phyloP scores from a whole-genome alignment of 2,888 invertebrate species.

The Helobdella robusta region DNA sequence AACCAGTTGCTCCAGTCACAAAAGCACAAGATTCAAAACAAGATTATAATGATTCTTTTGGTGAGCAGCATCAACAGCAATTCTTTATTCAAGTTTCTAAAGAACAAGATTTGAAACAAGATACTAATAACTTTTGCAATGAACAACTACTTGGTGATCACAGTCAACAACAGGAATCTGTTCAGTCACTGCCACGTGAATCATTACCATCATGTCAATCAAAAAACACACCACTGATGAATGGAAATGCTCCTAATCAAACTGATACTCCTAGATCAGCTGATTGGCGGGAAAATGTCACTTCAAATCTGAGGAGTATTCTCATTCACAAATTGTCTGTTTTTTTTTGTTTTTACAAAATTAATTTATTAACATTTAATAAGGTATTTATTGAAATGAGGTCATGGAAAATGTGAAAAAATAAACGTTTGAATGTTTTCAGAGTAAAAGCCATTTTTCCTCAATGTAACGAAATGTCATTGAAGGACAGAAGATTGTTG shows the following conservation, averaged over 20 bases:
- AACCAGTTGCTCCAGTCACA: no score
- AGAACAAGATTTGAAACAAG: no score
- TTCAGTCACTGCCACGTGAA: neutral
- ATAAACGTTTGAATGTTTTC: no score
- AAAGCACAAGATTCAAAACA: no score
- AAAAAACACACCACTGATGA: neutral
- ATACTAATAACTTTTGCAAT: no score
- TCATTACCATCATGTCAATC: neutral
- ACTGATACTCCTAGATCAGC: conserved; percentile 52
- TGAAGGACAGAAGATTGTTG: conserved; percentile 91
- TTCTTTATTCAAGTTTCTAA: no score
- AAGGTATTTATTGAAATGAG: no score
- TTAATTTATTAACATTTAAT: no score
- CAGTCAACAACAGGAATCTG: neutral
- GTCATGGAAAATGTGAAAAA: no score
- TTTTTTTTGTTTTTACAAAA: neutral
- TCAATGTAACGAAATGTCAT: conserved; percentile 87
- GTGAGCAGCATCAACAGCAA: no score
- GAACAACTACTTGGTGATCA: no score
- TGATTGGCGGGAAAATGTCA: conserved; percentile 89
- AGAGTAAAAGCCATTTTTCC: conserved; percentile 98
- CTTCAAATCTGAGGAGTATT: conserved; percentile 92
- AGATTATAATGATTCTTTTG: no score
- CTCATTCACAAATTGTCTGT: conserved; percentile 88
- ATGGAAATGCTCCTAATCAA: neutral